Percentiles rank a stretch among this genome's conserved stretches.
Conservation (phyloP, 2,113 vertebrate genomes). For the Amblyopsis rosae region DNA sequence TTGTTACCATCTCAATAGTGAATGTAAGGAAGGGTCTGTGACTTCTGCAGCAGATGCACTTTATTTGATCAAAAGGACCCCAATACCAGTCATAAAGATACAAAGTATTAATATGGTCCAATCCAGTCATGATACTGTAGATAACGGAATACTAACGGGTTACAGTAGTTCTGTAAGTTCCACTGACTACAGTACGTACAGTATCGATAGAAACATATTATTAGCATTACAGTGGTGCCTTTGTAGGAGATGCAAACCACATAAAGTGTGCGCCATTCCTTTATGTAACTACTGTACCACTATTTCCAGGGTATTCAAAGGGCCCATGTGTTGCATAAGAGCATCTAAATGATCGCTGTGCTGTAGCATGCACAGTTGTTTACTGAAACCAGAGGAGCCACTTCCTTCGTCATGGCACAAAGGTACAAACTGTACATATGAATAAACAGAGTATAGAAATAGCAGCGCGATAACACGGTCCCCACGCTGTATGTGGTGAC, state of each 20-base stretch:
- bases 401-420: constrained; percentile 52
- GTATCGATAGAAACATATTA: neutral
- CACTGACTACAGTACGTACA: neutral
- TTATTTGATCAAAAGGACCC: constrained; percentile 10
- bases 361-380: constrained; percentile 42
- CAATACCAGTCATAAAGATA: neutral
- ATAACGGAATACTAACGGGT: neutral
- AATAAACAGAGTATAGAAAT: constrained; percentile 48
- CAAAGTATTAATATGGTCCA: constrained; percentile 7
- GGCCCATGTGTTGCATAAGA: constrained; percentile 22
- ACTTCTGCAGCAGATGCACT: constrained; percentile 11
- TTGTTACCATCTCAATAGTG: constrained; percentile 33
- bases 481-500: constrained; percentile 3
- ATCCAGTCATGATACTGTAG: neutral
- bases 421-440: constrained; percentile 48
- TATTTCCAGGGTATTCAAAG: neutral
- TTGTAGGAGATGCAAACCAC: constrained; percentile 6
- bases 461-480: constrained; percentile 45
- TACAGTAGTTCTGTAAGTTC: neutral
- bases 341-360: constrained; percentile 38
- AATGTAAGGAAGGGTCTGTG: constrained; percentile 19
- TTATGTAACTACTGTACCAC: neutral
- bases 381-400: constrained; percentile 53
- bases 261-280: neutral
- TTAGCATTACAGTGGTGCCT: neutral